Conservation (phyloP, 2,888 invertebrate species). For the Diloba caeruleocephala region DNA sequence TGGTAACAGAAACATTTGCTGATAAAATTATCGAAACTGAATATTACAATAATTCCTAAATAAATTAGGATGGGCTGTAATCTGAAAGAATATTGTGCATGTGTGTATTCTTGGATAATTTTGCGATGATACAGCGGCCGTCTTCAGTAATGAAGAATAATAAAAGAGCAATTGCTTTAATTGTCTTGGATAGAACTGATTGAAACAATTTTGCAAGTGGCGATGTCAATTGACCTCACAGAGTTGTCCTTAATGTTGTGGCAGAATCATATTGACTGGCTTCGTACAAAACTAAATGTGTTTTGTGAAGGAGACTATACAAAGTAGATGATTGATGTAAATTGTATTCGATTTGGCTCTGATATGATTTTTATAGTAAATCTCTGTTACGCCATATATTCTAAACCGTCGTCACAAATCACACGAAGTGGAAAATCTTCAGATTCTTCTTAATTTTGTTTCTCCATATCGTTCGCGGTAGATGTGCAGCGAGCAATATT, state of each 20-base stretch:
- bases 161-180: slow-evolving; percentile 44
- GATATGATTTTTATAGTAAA: too few species aligned
- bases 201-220: slow-evolving; percentile 44
- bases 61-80: too few species aligned
- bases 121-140: slow-evolving; percentile 3
- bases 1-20: too few species aligned
- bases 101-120: slow-evolving; percentile 1
- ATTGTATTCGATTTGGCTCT: too few species aligned
- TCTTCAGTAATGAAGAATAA: slow-evolving; percentile 35
- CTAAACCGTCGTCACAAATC: too few species aligned
- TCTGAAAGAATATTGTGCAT: too few species aligned
- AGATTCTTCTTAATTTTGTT: too few species aligned
- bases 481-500: not conserved
- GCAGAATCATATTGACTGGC: slow-evolving; percentile 16
- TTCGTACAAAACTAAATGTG: slow-evolving; percentile 24
- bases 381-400: too few species aligned
- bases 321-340: too few species aligned
- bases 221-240: slow-evolving; percentile 43
- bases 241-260: slow-evolving; percentile 15
- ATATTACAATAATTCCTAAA: too few species aligned
- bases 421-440: too few species aligned
- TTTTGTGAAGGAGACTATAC: not conserved
- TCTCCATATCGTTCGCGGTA: not conserved
- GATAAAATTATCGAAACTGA: too few species aligned
- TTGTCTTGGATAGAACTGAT: slow-evolving; percentile 44